phyloP scores from a whole-genome alignment of 2,888 invertebrate species.

The Agonopterix heracliana region DNA sequence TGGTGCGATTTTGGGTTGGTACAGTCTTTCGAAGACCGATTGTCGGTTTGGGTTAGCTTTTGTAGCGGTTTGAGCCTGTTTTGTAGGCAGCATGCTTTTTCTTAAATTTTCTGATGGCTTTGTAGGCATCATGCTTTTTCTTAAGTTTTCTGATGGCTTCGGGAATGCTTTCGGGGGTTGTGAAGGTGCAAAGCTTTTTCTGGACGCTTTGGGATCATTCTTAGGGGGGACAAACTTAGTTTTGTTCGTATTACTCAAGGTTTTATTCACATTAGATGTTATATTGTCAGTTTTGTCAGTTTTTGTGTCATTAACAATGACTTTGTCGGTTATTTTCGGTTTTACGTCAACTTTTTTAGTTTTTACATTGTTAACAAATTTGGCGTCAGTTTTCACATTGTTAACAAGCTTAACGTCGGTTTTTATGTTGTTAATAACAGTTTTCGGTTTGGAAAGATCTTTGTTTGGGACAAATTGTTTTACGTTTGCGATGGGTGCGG shows the following conservation, averaged over 20 bases:
- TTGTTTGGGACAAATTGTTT: not conserved
- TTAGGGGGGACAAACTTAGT: not conserved
- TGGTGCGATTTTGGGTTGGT: constrained; percentile 43
- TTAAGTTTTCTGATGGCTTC: not conserved
- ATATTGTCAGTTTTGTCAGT: not conserved
- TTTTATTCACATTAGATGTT: not conserved
- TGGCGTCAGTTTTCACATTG: not conserved
- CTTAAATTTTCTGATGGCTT: constrained; percentile 13
- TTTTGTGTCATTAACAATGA: not conserved
- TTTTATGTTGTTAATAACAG: not conserved
- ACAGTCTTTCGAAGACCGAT: constrained; percentile 59
- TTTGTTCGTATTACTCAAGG: not conserved
- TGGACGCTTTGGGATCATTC: not conserved
- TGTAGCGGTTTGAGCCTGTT: not conserved
- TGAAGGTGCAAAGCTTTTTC: not conserved
- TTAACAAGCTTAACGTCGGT: not conserved
- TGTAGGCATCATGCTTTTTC: constrained; percentile 13
- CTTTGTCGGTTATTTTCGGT: not conserved
- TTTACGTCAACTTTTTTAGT: not conserved
- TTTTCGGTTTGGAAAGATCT: not conserved
- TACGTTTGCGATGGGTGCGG: constrained; percentile 20
- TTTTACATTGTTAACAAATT: not conserved
- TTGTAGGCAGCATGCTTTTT: constrained; percentile 7
- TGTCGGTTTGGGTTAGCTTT: constrained; percentile 20
- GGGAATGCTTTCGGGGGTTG: not conserved